These are phyloP conservation scores for Xerus inauris DNA, from an alignment of 2,113 vertebrate genomes.

Conservation along the genomic window DNA sequence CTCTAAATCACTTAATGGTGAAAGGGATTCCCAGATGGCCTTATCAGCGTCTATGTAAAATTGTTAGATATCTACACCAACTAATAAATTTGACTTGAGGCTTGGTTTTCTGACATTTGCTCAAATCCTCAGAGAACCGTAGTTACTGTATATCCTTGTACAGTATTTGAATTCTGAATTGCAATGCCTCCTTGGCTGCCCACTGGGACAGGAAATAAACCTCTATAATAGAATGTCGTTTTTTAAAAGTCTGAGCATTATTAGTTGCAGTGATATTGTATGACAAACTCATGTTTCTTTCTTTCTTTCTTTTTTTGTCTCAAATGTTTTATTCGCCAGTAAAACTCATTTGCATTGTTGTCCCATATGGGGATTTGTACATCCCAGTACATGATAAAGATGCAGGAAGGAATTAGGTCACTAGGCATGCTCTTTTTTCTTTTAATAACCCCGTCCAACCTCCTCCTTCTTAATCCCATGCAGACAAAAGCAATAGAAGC, in stretches of 20 bases:
- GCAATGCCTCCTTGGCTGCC: slow-evolving; percentile 71
- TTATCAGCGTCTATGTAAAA: slow-evolving; percentile 86
- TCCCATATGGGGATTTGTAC: slow-evolving; percentile 76
- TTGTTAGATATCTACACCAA: slow-evolving; percentile 85
- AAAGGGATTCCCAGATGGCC: slow-evolving; percentile 85
- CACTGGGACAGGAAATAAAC: slow-evolving; percentile 84
- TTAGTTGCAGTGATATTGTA: slow-evolving; percentile 82
- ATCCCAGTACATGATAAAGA: slow-evolving; percentile 65
- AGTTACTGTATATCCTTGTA: slow-evolving; percentile 86
- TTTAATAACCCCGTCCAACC: slow-evolving; percentile 20
- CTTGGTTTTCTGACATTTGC: slow-evolving; percentile 87
- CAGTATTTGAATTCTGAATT: slow-evolving; percentile 86
- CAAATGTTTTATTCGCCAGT: slow-evolving; percentile 83
- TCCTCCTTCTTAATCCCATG: slow-evolving; percentile 10
- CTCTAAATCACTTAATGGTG: slow-evolving; percentile 87
- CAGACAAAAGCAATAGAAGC: slow-evolving; percentile 77
- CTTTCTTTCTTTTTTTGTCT: slow-evolving; percentile 63
- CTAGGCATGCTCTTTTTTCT: not conserved
- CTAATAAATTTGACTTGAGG: slow-evolving; percentile 88
- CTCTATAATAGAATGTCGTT: slow-evolving; percentile 82
- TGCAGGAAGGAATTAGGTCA: slow-evolving; percentile 26
- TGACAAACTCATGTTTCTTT: slow-evolving; percentile 80
- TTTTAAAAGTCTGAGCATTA: slow-evolving; percentile 75
- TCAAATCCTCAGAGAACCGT: slow-evolving; percentile 87
- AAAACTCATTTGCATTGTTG: slow-evolving; percentile 78